Percentiles rank a stretch among this genome's conserved stretches.
Evolutionary conservation across 2,113 vertebrate species (phyloP).

Genomic region (mouse (Mus musculus)): GRCm39 chr7:127303001-127303500

Average conservation of each 20-base stretch:
- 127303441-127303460: slow-evolving; percentile 6
- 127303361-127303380: rapidly evolving
- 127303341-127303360: neutral
- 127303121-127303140: neutral
- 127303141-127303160: neutral
- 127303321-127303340: neutral
- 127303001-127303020: neutral
- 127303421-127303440: slow-evolving; percentile 54
- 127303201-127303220: neutral
- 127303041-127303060: neutral
- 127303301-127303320: neutral
- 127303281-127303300: neutral
- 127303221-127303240: slow-evolving; percentile 19
- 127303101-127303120: neutral
- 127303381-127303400: neutral
- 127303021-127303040: neutral
- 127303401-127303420: slow-evolving; percentile 9
- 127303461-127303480: neutral
- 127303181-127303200: neutral
- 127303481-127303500: neutral
- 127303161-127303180: neutral
- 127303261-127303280: slow-evolving; percentile 18
- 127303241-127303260: slow-evolving; percentile 55
- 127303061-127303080: slow-evolving; percentile 18
- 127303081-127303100: neutral